These are phyloP conservation scores for Formica selysi DNA, from an alignment of 1,140 invertebrate genomes.

Conservation along the genomic window DNA sequence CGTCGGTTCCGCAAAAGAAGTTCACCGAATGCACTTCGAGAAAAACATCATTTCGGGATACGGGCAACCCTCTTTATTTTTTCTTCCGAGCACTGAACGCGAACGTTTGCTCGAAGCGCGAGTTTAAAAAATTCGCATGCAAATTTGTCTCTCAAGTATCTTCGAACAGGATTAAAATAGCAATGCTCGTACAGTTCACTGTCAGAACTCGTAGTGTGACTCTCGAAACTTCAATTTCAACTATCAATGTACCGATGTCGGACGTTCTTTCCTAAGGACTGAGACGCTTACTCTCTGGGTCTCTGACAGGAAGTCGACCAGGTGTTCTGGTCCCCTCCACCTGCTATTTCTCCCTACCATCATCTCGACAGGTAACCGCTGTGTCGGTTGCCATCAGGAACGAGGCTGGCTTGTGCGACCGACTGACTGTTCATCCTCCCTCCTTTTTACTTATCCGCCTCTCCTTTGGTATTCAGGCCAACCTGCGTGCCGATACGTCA, in stretches of 20 bases:
- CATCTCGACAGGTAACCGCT: constrained; percentile 66
- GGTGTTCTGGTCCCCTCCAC: constrained; percentile 78
- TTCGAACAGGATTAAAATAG: constrained; percentile 24
- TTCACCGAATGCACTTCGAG: constrained; percentile 61
- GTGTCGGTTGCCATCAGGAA: constrained; percentile 74
- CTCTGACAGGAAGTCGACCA: constrained; percentile 81
- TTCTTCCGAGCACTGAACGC: constrained; percentile 32
- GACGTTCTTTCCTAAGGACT: constrained; percentile 78
- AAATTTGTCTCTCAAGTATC: neutral
- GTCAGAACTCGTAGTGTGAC: constrained; percentile 17
- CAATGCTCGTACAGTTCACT: constrained; percentile 1
- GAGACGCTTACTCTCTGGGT: constrained; percentile 77
- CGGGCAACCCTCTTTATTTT: neutral
- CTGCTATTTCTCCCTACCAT: constrained; percentile 67
- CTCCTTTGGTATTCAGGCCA: constrained; percentile 73
- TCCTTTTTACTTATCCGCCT: constrained; percentile 38
- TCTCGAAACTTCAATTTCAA: constrained; percentile 24
- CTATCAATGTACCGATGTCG: constrained; percentile 57
- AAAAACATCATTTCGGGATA: constrained; percentile 62
- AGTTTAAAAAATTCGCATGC: neutral
- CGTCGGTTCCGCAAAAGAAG: constrained; percentile 1
- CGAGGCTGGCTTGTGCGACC: constrained; percentile 70
- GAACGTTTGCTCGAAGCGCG: neutral
- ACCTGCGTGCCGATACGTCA: constrained; percentile 50
- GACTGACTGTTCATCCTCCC: constrained; percentile 69